Percentiles rank a stretch among this genome's conserved stretches.
Evolutionary conservation across 2,113 vertebrate genomes (phyloP).

Genomic region (Osmerus eperlanus): DNA sequence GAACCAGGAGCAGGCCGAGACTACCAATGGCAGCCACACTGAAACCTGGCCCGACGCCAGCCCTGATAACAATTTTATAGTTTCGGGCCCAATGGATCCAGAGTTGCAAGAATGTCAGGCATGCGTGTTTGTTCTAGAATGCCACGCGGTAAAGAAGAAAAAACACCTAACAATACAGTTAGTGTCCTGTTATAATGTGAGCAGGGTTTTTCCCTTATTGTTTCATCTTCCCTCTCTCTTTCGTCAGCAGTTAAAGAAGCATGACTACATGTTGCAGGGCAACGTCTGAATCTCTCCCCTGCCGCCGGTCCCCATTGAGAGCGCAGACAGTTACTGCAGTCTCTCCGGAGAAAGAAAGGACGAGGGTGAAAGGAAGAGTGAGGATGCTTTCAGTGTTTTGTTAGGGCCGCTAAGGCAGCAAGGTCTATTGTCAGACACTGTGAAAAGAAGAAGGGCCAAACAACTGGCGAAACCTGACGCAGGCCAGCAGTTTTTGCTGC

Average conservation of each 20-base stretch:
- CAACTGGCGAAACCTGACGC: slow-evolving; percentile 44
- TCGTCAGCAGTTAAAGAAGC: slow-evolving; percentile 35
- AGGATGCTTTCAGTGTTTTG: slow-evolving; percentile 70
- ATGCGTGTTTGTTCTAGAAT: slow-evolving; percentile 49
- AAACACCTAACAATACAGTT: slow-evolving; percentile 37
- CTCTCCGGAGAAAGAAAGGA: slow-evolving; percentile 59
- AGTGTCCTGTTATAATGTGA: slow-evolving; percentile 39
- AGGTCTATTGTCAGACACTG: slow-evolving; percentile 67
- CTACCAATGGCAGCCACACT: slow-evolving; percentile 15
- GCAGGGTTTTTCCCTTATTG: slow-evolving; percentile 42
- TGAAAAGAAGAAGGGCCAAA: slow-evolving; percentile 68
- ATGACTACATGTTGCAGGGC: slow-evolving; percentile 55
- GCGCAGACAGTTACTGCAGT: slow-evolving; percentile 67
- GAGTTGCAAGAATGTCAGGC: slow-evolving; percentile 59
- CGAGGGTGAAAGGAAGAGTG: slow-evolving; percentile 68
- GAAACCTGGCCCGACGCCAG: slow-evolving; percentile 68
- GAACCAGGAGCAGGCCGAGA: slow-evolving; percentile 9
- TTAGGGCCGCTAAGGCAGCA: slow-evolving; percentile 65
- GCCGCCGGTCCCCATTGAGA: slow-evolving; percentile 65
- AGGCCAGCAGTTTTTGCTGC: no score
- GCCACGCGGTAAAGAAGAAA: not conserved
- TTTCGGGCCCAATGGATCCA: slow-evolving; percentile 49
- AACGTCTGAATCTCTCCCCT: slow-evolving; percentile 57
- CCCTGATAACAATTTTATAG: slow-evolving; percentile 38
- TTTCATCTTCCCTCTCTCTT: slow-evolving; percentile 8